phyloP scores from a whole-genome alignment of 2,113 vertebrate species.

The Scopus umbretta region DNA sequence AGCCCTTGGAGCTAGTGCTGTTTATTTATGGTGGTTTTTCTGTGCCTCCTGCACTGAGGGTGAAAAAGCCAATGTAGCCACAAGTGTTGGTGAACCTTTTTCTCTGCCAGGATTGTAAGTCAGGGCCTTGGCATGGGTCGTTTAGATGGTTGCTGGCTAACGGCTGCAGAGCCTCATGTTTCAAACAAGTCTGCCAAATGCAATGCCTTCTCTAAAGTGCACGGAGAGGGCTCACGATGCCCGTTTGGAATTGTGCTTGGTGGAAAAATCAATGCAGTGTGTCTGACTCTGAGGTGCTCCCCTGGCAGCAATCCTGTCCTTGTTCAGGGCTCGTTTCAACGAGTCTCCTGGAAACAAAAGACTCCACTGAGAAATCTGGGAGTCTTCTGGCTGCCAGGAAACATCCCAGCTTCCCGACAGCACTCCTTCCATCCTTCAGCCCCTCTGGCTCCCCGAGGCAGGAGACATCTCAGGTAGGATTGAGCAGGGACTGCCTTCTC shows the following conservation, averaged over 20 bases:
- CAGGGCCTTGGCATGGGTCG: neutral
- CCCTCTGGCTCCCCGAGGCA: neutral
- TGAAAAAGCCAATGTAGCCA: neutral
- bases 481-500: neutral
- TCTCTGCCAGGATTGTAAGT: neutral
- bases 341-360: neutral
- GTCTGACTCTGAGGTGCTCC: neutral
- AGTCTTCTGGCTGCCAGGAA: neutral
- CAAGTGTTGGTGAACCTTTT: neutral
- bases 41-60: neutral
- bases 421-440: neutral
- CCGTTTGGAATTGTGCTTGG: neutral
- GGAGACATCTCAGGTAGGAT: neutral
- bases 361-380: neutral
- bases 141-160: neutral
- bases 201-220: neutral
- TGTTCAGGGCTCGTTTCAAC: neutral
- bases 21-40: neutral
- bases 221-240: rapidly evolving
- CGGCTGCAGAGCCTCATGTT: neutral
- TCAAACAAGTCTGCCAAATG: neutral
- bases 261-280: neutral
- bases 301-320: neutral
- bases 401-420: neutral
- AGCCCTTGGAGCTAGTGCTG: neutral